Evolutionary conservation across 2,113 vertebrate genomes (phyloP), one percentile per base, ranked within the genome.

Genomic region (Syrrhaptes paradoxus): DNA sequence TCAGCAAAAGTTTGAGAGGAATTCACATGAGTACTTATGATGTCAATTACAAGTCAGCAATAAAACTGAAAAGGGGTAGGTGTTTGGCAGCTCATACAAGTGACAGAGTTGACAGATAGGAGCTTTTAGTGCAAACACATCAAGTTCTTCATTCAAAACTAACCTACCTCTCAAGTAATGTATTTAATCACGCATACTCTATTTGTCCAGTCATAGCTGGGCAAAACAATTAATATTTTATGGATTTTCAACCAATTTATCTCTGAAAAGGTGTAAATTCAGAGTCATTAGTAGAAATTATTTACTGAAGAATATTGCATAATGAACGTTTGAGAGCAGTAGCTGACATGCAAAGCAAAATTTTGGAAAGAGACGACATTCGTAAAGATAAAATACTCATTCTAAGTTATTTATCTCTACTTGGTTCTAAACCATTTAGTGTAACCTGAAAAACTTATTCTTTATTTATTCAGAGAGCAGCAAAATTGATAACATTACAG

Each of bases 21-120:
- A 71, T 85, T 74, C 7, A 78, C 17, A 18, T 3, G 1, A 38
- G 5, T 32, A 41, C 4, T 61, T 75, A 28, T 61, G 24, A 13
- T 38, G 73, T 17, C 41, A 81, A 4, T 49, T n/a, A 62, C 21
- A 45, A 94, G 22, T 38, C 51, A 45, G 2, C 20, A 85, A 48
- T 17, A 43, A 73, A 76, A 38, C 7, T 6, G 1, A 11, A n/a
- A 43, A 76, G 4, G 2, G 1, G 4, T 36, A 5, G 21, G 6
- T 76, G 24, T 3, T 25, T 34, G 29, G 24, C 20, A 66, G 16
- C 2, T 58, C 20, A 54, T 48, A 43, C 0, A 57, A 71, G 20
- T 10, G 8, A 4, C 17, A 41, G 16, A 67, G 31, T 1, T 70
- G 41, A 48, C 17, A 81, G 14, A 17, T 46, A 31, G 73, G 11